Base-by-base conservation (phyloP, 2,797 vertebrate species). In the Malurus leucopterus region DNA sequence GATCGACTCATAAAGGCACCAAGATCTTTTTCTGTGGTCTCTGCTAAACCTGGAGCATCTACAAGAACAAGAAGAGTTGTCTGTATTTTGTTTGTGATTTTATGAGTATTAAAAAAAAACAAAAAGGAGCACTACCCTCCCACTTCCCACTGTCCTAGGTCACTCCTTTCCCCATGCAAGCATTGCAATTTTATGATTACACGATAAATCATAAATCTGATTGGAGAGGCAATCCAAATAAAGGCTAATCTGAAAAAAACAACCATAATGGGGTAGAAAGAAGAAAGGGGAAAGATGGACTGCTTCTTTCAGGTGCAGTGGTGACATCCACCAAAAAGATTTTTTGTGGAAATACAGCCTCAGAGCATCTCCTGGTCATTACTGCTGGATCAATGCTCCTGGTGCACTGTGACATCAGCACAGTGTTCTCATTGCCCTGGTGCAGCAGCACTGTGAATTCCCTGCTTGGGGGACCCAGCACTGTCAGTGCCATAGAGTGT, bases 11-110 rank as follows among this genome's bases (percentile, higher is more conserved):
- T 94, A 84, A 98, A 98, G 50, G 97, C 86, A 44, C 96, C 93
- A 0, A 97, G 90, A 17, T 98, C 98, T 68, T 96, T 95, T 29
- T 62, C 92, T 12, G 97, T 96, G 84, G 95, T 95, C 6, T 96
- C 97, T 50, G 95, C 95, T 57, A 99, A 97, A 80, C 96, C 94
- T 36, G 99, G 98, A 84, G 98, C 98, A 82, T 97, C 99, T 99
- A 95, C 32, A 94, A 76, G 65, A 95, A 94, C 73, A 74, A 92
- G 50, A 77, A 70, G 32, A 78, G 17, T 30, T 23, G 46, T 72
- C 43, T 73, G 6, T 63, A 61, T 76, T 88, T 82, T 58, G 7
- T 73, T 81, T 62, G 36, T 6, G 2, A 26, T 32, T 85, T 83
- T 81, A 65, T 2, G 3, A 75, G 11, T 55, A 54, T 58, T 76